phyloP scores from a whole-genome alignment of 1,140 invertebrate species.

The Drosophila parvula region DNA sequence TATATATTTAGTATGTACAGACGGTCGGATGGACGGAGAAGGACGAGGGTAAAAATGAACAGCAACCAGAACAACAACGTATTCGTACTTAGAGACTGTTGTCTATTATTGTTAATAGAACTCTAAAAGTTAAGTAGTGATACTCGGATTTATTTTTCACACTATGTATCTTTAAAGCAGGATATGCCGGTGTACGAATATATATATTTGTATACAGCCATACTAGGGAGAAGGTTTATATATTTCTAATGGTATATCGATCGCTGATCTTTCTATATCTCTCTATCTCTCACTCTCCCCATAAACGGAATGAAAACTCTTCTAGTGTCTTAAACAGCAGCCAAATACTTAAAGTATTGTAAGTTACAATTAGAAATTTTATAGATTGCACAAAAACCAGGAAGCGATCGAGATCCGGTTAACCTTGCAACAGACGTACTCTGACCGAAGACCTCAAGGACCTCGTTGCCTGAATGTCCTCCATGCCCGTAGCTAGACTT shows the following conservation, averaged over 20 bases:
- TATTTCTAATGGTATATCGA: constrained; percentile 36
- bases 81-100: constrained; percentile 83
- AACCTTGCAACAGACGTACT: constrained; percentile 62
- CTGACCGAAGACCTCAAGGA: constrained; percentile 69
- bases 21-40: constrained; percentile 1
- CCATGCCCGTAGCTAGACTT: constrained; percentile 28
- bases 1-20: constrained; percentile 19
- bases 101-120: constrained; percentile 83
- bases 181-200: constrained; percentile 25
- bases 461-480: constrained; percentile 39
- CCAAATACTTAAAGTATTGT: constrained; percentile 74
- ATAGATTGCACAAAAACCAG: constrained; percentile 67
- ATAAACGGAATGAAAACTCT: constrained; percentile 45
- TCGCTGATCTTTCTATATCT: constrained; percentile 30
- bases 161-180: constrained; percentile 38
- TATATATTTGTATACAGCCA: constrained; percentile 46
- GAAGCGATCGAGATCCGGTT: constrained; percentile 31
- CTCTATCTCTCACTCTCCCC: constrained; percentile 10
- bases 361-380: constrained; percentile 69
- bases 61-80: constrained; percentile 71
- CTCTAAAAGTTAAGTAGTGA: constrained; percentile 80
- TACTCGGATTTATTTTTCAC: constrained; percentile 82
- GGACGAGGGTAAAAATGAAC: constrained; percentile 23
- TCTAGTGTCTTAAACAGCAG: constrained; percentile 80
- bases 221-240: constrained; percentile 28